Percentiles rank a stretch among this genome's conserved stretches.
Evolutionary conservation across 2,888 invertebrate species (phyloP).

Genomic region (Pachydiplax longipennis): DNA sequence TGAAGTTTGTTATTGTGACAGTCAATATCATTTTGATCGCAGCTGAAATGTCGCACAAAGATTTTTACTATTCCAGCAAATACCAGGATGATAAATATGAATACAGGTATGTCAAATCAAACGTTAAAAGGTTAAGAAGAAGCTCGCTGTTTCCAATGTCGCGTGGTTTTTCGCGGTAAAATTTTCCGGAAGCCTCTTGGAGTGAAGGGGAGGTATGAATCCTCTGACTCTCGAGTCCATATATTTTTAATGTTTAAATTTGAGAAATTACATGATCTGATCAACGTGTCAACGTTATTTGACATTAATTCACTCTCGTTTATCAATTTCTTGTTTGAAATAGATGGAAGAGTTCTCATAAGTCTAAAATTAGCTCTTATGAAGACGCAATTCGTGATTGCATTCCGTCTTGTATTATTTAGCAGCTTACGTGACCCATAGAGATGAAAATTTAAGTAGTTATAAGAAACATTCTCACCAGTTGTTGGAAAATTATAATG

Average conservation of each 20-base stretch:
- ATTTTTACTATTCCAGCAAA: conserved; percentile 93
- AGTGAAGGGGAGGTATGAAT: too few relatives aligned
- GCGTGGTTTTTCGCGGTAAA: conserved; percentile 38
- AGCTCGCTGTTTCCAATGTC: not conserved
- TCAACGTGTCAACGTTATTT: not conserved
- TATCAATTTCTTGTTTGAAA: not conserved
- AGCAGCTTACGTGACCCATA: too few relatives aligned
- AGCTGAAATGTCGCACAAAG: conserved; percentile 60
- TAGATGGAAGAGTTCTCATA: too few relatives aligned
- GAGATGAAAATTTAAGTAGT: too few relatives aligned
- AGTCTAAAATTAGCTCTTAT: too few relatives aligned
- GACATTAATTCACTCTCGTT: too few relatives aligned
- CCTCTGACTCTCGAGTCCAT: not conserved
- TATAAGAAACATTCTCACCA: too few relatives aligned
- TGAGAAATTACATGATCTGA: not conserved
- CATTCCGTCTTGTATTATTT: too few relatives aligned
- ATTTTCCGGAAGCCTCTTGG: not conserved
- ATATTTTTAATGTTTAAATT: not conserved
- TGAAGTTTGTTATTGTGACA: not conserved
- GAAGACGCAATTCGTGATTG: not conserved
- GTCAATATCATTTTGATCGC: not conserved
- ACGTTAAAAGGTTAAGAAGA: not conserved
- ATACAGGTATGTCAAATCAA: conserved; percentile 75
- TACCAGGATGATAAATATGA: conserved; percentile 91
- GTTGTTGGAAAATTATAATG: too few relatives aligned